A percentile compares a stretch with the other conserved stretches of the same genome.
Evolutionary conservation across 1,140 invertebrate genomes (phyloP).

Genomic region (Proales similis): DNA sequence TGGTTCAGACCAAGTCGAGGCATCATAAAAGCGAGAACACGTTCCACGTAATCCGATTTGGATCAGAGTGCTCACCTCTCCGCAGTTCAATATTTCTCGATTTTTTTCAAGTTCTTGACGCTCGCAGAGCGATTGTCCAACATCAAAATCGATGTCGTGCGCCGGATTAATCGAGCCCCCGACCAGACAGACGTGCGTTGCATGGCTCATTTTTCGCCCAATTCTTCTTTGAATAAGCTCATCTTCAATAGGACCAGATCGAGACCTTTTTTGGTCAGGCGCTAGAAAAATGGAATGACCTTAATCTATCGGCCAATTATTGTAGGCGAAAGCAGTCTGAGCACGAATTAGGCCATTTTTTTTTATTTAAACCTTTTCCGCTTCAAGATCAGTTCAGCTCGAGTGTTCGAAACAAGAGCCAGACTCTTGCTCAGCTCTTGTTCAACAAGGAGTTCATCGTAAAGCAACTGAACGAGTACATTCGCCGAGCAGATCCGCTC

Average conservation of each 20-base stretch:
- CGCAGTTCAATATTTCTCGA: conserved; percentile 33
- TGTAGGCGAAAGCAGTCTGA: conserved; percentile 44
- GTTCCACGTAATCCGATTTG: conserved; percentile 64
- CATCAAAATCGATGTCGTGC: conserved; percentile 71
- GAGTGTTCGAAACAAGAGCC: conserved; percentile 61
- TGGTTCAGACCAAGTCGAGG: conserved; percentile 58
- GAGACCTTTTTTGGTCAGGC: conserved; percentile 71
- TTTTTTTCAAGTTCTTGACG: conserved; percentile 67
- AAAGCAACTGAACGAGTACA: conserved; percentile 2
- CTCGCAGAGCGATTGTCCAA: conserved; percentile 73
- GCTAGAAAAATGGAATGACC: conserved; percentile 73
- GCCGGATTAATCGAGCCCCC: conserved; percentile 60
- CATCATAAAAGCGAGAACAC: conserved; percentile 71
- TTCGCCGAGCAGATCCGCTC: background rate
- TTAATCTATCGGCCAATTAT: conserved; percentile 76
- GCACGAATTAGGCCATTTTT: conserved; percentile 1
- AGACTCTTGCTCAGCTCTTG: conserved; percentile 70
- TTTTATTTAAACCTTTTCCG: conserved; percentile 41
- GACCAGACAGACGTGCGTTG: conserved; percentile 56
- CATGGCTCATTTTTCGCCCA: conserved; percentile 47
- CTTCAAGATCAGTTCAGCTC: conserved; percentile 59
- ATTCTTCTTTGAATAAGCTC: conserved; percentile 10
- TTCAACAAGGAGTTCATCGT: conserved; percentile 59
- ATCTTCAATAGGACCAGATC: conserved; percentile 54
- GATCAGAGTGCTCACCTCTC: background rate